These are phyloP conservation scores for Lydus trimaculatus DNA, from an alignment of 2,888 invertebrate species.

Conservation along the genomic window DNA sequence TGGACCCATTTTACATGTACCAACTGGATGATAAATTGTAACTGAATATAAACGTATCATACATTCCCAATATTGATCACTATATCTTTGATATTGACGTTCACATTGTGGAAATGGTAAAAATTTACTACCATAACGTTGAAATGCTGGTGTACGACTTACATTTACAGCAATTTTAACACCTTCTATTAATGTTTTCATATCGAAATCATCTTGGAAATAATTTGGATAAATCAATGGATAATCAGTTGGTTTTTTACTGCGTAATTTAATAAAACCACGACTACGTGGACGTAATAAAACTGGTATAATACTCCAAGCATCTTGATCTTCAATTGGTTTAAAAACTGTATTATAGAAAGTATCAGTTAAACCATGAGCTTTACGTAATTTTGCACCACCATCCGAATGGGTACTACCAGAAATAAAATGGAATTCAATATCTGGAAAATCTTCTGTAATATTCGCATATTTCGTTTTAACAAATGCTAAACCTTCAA, in stretches of 20 bases:
- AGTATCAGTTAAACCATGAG: conserved; percentile 79
- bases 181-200: conserved; percentile 74
- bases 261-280: conserved; percentile 67
- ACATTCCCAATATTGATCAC: conserved; percentile 89
- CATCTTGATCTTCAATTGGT: conserved; percentile 68
- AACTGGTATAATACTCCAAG: conserved; percentile 84
- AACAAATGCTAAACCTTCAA: conserved; percentile 87
- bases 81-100: conserved; percentile 75
- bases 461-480: conserved; percentile 85
- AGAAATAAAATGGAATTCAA: conserved; percentile 87
- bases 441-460: conserved; percentile 80
- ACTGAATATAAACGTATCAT: conserved; percentile 77
- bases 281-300: conserved; percentile 85
- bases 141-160: conserved; percentile 78
- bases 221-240: conserved; percentile 94
- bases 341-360: conserved; percentile 88
- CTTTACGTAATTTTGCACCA: conserved; percentile 79
- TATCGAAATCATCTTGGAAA: conserved; percentile 82
- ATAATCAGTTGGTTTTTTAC: conserved; percentile 73
- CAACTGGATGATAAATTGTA: conserved; percentile 80
- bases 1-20: conserved; percentile 85
- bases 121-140: conserved; percentile 73
- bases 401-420: conserved; percentile 86
- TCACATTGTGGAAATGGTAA: conserved; percentile 69
- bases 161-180: conserved; percentile 84